Percentiles rank a stretch among this genome's conserved stretches.
phyloP scores from a whole-genome alignment of 2,888 invertebrate species.

The Caenorhabditis sp. region DNA sequence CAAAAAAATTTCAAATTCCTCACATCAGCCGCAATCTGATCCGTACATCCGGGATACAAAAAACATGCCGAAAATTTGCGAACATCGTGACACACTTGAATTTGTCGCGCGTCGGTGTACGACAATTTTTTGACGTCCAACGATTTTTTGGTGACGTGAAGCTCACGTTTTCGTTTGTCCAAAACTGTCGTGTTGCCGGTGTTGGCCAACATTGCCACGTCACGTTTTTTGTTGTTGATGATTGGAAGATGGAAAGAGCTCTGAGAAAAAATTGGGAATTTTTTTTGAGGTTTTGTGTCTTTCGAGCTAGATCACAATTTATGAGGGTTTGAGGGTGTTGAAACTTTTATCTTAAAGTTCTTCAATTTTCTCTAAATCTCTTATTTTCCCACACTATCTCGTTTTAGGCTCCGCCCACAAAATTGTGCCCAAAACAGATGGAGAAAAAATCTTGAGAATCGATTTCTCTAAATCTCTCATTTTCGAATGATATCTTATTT shows the following conservation, averaged over 20 bases:
- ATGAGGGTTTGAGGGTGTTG: too few species aligned
- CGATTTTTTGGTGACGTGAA: not conserved
- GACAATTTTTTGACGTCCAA: not conserved
- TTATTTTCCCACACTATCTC: too few species aligned
- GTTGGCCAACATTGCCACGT: conserved; percentile 15
- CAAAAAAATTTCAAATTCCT: not conserved
- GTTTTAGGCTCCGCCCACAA: too few species aligned
- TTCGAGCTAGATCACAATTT: too few species aligned
- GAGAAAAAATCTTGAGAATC: too few species aligned
- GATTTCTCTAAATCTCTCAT: too few species aligned
- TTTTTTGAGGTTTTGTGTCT: too few species aligned
- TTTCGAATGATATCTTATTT: too few species aligned
- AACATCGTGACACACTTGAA: conserved; percentile 57
- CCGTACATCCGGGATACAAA: conserved; percentile 50
- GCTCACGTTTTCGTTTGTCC: conserved; percentile 37
- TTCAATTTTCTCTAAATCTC: too few species aligned
- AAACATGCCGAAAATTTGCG: conserved; percentile 54
- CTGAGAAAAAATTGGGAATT: conserved; percentile 28
- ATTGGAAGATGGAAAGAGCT: conserved; percentile 49
- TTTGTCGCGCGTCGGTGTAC: conserved; percentile 25
- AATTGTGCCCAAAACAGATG: too few species aligned
- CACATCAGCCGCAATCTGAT: conserved; percentile 51
- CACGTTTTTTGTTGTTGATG: conserved; percentile 29
- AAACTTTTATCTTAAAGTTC: too few species aligned
- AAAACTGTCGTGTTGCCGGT: conserved; percentile 12